Conservation (phyloP, 2,888 invertebrate genomes). For the Bursaphelenchus okinawaensis region DNA sequence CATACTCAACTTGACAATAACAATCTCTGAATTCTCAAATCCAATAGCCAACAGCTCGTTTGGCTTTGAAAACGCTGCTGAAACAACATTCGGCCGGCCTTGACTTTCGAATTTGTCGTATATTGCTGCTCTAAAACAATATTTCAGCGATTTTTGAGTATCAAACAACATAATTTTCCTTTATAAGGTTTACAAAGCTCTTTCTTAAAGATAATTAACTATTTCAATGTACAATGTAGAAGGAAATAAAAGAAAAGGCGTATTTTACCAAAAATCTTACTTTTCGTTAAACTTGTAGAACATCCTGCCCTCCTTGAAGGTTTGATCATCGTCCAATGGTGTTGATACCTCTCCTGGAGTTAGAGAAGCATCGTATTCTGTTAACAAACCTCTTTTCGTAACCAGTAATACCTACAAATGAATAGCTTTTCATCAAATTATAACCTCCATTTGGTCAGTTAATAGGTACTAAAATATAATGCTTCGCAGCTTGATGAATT, state of each 20-base stretch:
- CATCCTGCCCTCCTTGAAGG: neutral
- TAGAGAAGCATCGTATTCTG: neutral
- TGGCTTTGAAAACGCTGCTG: slow-evolving; percentile 75
- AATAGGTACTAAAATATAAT: neutral
- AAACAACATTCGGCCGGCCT: slow-evolving; percentile 64
- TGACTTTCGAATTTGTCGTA: slow-evolving; percentile 12
- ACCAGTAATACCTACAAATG: neutral
- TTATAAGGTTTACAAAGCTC: neutral
- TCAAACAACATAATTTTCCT: slow-evolving; percentile 26
- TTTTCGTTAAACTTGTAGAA: neutral
- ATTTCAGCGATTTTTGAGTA: neutral
- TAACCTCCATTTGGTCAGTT: neutral
- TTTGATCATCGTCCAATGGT: neutral
- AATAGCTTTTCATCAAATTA: neutral
- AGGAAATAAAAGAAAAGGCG: neutral
- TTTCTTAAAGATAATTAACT: neutral
- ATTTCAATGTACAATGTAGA: too few species aligned
- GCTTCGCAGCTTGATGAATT: too few species aligned
- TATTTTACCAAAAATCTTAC: neutral
- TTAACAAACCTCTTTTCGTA: neutral
- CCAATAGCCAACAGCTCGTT: slow-evolving; percentile 80
- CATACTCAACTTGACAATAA: slow-evolving; percentile 6
- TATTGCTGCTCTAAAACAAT: slow-evolving; percentile 6
- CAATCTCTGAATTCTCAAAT: slow-evolving; percentile 66
- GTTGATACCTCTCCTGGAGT: neutral